A percentile compares a stretch with the other conserved stretches of the same genome.
Conservation (phyloP, 2,888 invertebrate species). For the Enchytraeus crypticus region DNA sequence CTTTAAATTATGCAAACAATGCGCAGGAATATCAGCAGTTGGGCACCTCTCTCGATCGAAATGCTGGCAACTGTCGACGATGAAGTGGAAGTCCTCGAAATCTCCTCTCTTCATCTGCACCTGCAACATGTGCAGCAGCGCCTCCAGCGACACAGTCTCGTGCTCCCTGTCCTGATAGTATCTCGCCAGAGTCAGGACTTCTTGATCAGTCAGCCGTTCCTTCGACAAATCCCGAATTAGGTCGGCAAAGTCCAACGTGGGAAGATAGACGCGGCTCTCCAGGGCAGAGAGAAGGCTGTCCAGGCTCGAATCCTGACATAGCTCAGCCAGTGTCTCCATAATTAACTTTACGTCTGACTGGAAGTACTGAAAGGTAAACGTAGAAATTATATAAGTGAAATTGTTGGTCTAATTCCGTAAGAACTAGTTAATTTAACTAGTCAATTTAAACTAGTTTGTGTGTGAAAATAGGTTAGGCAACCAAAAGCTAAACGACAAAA, state of each 20-base stretch:
- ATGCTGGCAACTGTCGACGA: slow-evolving; percentile 37
- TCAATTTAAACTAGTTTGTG: too few species aligned
- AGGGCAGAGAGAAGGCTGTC: slow-evolving; percentile 14
- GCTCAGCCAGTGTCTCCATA: slow-evolving; percentile 30
- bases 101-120: slow-evolving; percentile 43
- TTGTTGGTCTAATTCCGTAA: too few species aligned
- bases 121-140: slow-evolving; percentile 39
- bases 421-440: too few species aligned
- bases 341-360: slow-evolving; percentile 34
- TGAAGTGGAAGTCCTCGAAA: slow-evolving; percentile 40
- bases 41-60: slow-evolving; percentile 40
- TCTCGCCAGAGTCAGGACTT: slow-evolving; percentile 39
- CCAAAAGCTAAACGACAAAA: too few species aligned
- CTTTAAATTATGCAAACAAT: too few species aligned
- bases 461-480: too few species aligned
- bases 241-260: slow-evolving; percentile 34
- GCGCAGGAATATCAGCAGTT: too few species aligned
- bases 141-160: slow-evolving; percentile 31
- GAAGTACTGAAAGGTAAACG: slow-evolving; percentile 34
- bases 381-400: too few species aligned
- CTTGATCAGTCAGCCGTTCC: slow-evolving; percentile 34
- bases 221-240: slow-evolving; percentile 32
- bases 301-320: slow-evolving; percentile 32
- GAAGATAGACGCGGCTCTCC: background rate
- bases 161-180: slow-evolving; percentile 28